A percentile compares a stretch with the other conserved stretches of the same genome.
These are phyloP conservation scores for Canis aureus DNA, from an alignment of 2,113 vertebrate genomes.

Conservation along the genomic window DNA sequence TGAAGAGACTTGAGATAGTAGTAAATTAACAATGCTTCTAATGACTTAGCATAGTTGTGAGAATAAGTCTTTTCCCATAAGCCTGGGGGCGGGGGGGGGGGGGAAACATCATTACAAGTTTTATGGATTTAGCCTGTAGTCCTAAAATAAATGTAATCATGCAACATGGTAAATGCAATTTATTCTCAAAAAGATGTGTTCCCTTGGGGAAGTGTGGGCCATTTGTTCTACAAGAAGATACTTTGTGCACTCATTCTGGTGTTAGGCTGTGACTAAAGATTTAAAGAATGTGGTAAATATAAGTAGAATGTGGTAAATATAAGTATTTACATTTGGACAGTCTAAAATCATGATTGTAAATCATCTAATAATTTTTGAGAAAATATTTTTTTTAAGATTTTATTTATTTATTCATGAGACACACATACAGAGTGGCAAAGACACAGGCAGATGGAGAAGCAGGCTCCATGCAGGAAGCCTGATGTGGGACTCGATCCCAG, in stretches of 20 bases:
- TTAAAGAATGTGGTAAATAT: constrained; percentile 23
- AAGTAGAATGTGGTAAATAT: constrained; percentile 28
- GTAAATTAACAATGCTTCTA: constrained; percentile 77
- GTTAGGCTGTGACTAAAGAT: constrained; percentile 53
- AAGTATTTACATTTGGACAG: constrained; percentile 45
- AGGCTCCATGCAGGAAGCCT: no score
- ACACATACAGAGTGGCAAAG: no score
- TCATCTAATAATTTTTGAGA: neutral
- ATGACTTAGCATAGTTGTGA: constrained; percentile 71
- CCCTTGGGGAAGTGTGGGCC: constrained; percentile 9
- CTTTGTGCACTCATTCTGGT: constrained; percentile 4
- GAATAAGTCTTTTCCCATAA: constrained; percentile 72
- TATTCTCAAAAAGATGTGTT: constrained; percentile 66
- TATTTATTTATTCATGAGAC: no score
- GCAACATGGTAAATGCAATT: constrained; percentile 63
- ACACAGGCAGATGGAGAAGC: no score
- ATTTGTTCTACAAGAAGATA: constrained; percentile 59
- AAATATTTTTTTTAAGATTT: neutral
- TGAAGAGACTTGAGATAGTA: constrained; percentile 62
- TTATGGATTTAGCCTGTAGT: constrained; percentile 73
- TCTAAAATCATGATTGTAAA: constrained; percentile 34
- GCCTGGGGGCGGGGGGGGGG: neutral
- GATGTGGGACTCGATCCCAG: no score
- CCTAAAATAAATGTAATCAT: constrained; percentile 76
- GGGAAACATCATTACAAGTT: constrained; percentile 50